Conservation (phyloP, 2,113 vertebrate species). For the Bubo bubo region DNA sequence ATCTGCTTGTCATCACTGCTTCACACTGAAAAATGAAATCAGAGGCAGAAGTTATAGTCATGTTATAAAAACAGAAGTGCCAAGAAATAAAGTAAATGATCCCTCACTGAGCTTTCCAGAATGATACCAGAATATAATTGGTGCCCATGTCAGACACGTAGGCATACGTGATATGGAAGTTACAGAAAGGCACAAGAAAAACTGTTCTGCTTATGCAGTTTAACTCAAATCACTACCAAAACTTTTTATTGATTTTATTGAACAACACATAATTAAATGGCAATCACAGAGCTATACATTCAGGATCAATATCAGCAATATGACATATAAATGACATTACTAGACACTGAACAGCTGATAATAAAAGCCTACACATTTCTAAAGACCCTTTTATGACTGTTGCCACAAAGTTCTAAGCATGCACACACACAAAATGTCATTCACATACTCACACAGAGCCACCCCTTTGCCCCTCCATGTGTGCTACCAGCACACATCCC, state of each 20-base stretch:
- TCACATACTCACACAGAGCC: not conserved
- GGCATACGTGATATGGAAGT: not conserved
- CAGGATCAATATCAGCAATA: not conserved
- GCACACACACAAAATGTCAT: accelerated
- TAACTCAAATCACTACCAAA: not conserved
- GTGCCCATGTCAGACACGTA: not conserved
- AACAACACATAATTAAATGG: not conserved
- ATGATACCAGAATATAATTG: not conserved
- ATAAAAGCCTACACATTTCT: not conserved
- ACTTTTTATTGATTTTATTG: not conserved
- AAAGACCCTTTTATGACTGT: not conserved
- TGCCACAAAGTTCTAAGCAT: not conserved
- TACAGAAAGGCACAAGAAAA: not conserved
- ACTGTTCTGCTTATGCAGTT: not conserved
- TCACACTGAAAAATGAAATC: not conserved
- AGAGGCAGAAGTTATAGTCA: not conserved
- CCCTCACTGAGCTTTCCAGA: not conserved
- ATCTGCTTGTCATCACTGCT: not conserved
- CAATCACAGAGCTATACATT: not conserved
- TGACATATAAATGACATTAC: not conserved
- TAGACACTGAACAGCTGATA: not conserved
- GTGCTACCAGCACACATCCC: not conserved
- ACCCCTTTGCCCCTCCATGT: accelerated
- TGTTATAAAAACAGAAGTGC: not conserved
- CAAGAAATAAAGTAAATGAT: not conserved